Evolutionary conservation across 2,888 invertebrate genomes (phyloP).

Genomic region (Stenchaetothrips biformis): DNA sequence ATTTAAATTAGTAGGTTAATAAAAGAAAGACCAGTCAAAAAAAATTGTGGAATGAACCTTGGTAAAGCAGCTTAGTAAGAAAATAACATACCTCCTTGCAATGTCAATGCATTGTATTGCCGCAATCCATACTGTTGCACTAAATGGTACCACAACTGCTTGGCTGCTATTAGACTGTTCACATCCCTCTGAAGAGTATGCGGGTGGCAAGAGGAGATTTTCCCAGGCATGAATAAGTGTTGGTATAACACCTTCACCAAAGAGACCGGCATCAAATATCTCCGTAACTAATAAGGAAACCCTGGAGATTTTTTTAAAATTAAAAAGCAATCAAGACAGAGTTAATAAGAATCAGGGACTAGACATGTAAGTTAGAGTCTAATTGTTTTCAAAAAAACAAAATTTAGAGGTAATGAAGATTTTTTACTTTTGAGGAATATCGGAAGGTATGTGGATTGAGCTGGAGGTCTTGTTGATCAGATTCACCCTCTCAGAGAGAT

Average conservation of each 20-base stretch:
- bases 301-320: constrained; percentile 35
- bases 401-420: neutral
- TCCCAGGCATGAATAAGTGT: constrained; percentile 66
- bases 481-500: constrained; percentile 45
- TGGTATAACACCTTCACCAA: constrained; percentile 68
- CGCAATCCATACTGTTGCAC: constrained; percentile 59
- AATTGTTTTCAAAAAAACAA: neutral
- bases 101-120: constrained; percentile 56
- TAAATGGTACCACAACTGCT: constrained; percentile 57
- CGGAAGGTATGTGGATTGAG: constrained; percentile 49
- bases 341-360: constrained; percentile 23
- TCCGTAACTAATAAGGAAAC: constrained; percentile 67
- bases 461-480: constrained; percentile 59
- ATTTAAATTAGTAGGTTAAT: neutral
- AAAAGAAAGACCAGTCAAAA: neutral
- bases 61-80: neutral
- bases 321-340: constrained; percentile 32
- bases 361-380: neutral
- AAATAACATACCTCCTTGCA: constrained; percentile 49
- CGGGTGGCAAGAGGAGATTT: constrained; percentile 50
- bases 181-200: constrained; percentile 34
- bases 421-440: constrained; percentile 52
- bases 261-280: constrained; percentile 72
- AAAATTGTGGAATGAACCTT: neutral
- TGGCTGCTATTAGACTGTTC: constrained; percentile 38